Evolutionary conservation across 1,140 invertebrate species (phyloP).

Genomic region (Drosophila mauritiana): DNA sequence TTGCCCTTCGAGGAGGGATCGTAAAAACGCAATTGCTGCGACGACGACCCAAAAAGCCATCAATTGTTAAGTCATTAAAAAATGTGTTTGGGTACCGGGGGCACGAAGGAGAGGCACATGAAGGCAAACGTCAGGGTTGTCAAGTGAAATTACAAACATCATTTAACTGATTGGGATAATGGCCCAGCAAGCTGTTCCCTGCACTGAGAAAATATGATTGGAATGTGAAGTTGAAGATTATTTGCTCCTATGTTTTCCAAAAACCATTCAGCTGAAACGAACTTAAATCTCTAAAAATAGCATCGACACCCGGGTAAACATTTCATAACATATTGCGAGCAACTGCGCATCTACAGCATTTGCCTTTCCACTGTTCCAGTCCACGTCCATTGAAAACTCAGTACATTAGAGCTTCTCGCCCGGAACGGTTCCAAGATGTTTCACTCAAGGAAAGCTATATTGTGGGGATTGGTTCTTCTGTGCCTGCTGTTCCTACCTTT

Average conservation of each 20-base stretch:
- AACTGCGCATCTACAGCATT: too few species aligned
- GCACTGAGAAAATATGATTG: conserved; percentile 13
- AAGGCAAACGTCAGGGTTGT: conserved; percentile 45
- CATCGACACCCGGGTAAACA: neutral
- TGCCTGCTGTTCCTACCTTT: neutral
- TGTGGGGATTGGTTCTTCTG: neutral
- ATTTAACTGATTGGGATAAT: conserved; percentile 76
- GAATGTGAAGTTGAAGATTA: neutral
- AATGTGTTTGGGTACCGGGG: conserved; percentile 35
- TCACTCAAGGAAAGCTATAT: neutral
- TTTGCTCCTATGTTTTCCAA: neutral
- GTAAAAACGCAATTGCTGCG: conserved; percentile 76
- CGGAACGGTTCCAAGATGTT: neutral
- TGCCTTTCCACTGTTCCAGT: neutral
- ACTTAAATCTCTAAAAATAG: neutral
- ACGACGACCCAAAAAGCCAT: conserved; percentile 63
- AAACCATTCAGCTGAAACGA: too few species aligned
- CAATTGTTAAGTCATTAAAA: conserved; percentile 78
- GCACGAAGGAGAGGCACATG: conserved; percentile 2
- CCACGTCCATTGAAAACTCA: neutral
- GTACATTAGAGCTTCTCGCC: neutral
- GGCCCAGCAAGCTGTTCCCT: conserved; percentile 26
- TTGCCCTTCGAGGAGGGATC: conserved; percentile 46
- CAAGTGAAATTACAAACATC: conserved; percentile 73
- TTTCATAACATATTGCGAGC: neutral